Evolutionary conservation across 2,888 invertebrate species (phyloP).

Genomic region (Ennomos fuscantarius): DNA sequence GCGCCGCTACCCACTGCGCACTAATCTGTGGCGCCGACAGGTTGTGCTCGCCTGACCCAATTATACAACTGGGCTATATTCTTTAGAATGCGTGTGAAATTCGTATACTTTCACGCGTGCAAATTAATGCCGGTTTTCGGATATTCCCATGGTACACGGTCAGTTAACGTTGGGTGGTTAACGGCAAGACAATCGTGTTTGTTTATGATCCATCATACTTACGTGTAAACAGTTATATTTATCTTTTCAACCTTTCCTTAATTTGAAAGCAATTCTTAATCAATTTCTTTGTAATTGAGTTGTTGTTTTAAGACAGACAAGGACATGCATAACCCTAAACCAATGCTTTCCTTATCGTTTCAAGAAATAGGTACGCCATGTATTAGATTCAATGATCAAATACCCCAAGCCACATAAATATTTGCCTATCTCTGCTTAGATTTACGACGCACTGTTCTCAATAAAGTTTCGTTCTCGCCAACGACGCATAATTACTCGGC

Average conservation of each 20-base stretch:
- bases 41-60: constrained; percentile 82
- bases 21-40: constrained; percentile 56
- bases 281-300: too few species aligned
- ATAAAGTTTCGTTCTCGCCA: background rate
- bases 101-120: constrained; percentile 66
- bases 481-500: constrained; percentile 8
- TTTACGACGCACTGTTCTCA: background rate
- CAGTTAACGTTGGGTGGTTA: constrained; percentile 26
- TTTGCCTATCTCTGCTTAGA: background rate
- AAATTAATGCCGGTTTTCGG: constrained; percentile 38
- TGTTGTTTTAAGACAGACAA: too few species aligned
- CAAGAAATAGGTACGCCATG: background rate
- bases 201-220: constrained; percentile 1
- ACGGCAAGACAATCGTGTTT: constrained; percentile 5
- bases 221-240: too few species aligned
- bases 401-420: background rate
- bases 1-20: constrained; percentile 31
- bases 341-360: too few species aligned
- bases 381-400: too few species aligned
- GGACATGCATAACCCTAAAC: too few species aligned
- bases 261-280: too few species aligned
- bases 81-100: constrained; percentile 75
- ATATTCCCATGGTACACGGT: constrained; percentile 34
- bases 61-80: constrained; percentile 74
- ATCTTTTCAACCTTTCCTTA: too few species aligned